These are phyloP conservation scores for Neopipo cinnamomea DNA, from an alignment of 2,113 vertebrate species.

Conservation along the genomic window DNA sequence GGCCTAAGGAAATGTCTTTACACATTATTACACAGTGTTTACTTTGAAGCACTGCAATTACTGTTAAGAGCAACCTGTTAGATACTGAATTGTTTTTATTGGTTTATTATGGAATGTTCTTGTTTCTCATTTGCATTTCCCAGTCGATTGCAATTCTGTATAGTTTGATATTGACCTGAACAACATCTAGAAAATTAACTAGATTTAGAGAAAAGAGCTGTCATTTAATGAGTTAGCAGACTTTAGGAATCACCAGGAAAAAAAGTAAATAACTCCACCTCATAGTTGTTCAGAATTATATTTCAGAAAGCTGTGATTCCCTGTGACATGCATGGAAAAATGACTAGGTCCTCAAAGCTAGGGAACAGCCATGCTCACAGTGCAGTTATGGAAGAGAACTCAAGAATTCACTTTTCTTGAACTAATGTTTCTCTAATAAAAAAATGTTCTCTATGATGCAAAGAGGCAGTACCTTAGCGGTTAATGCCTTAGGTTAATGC, in stretches of 20 bases:
- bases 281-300: background rate
- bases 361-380: background rate
- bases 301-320: background rate
- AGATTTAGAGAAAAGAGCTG: background rate
- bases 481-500: background rate
- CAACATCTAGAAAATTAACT: background rate
- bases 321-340: background rate
- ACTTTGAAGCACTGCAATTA: background rate
- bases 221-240: background rate
- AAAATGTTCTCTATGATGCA: background rate
- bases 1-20: background rate
- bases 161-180: background rate
- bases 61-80: background rate
- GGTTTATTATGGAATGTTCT: background rate
- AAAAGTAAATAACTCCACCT: background rate
- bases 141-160: background rate
- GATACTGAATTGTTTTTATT: background rate
- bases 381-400: background rate
- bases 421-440: background rate
- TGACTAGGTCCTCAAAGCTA: background rate
- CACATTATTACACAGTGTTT: background rate
- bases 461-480: background rate
- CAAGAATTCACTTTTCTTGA: background rate
- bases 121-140: background rate
- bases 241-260: background rate